phyloP scores from a whole-genome alignment of 2,888 invertebrate species.

The Ptychoptera albimana region DNA sequence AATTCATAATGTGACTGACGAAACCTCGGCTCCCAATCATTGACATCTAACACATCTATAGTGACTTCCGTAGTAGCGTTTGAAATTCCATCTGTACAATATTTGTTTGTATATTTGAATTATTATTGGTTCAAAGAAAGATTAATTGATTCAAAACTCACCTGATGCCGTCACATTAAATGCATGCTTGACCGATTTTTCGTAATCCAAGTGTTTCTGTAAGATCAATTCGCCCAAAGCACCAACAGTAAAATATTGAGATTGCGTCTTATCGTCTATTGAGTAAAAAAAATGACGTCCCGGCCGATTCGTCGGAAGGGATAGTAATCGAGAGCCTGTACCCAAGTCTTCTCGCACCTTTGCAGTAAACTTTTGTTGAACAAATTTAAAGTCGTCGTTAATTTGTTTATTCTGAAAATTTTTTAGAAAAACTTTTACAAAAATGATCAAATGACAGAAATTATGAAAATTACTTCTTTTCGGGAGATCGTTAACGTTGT shows the following conservation, averaged over 20 bases:
- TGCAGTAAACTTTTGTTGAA: slow-evolving; percentile 51
- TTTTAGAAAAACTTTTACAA: background rate
- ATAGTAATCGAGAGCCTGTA: slow-evolving; percentile 53
- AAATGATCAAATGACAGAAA: no score
- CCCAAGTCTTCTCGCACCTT: slow-evolving; percentile 62
- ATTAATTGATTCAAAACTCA: no score
- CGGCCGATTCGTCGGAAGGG: slow-evolving; percentile 48
- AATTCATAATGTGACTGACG: slow-evolving; percentile 80
- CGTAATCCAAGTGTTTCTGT: slow-evolving; percentile 61
- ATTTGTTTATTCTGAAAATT: background rate
- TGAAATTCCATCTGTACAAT: slow-evolving; percentile 46
- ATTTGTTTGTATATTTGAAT: no score
- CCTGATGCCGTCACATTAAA: slow-evolving; percentile 56
- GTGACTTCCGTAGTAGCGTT: slow-evolving; percentile 73
- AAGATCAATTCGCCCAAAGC: slow-evolving; percentile 65
- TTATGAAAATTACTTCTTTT: slow-evolving; percentile 2
- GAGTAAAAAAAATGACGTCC: slow-evolving; percentile 55
- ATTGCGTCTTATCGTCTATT: slow-evolving; percentile 55
- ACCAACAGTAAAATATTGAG: slow-evolving; percentile 61
- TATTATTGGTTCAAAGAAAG: no score
- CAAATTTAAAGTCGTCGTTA: slow-evolving; percentile 39
- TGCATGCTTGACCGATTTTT: slow-evolving; percentile 49
- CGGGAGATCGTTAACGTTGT: slow-evolving; percentile 57
- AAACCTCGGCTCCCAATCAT: slow-evolving; percentile 89
- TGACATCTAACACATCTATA: slow-evolving; percentile 68